A percentile compares a stretch with the other conserved stretches of the same genome.
phyloP scores from a whole-genome alignment of 2,888 invertebrate species.

The Drosophila cyrtoloma region DNA sequence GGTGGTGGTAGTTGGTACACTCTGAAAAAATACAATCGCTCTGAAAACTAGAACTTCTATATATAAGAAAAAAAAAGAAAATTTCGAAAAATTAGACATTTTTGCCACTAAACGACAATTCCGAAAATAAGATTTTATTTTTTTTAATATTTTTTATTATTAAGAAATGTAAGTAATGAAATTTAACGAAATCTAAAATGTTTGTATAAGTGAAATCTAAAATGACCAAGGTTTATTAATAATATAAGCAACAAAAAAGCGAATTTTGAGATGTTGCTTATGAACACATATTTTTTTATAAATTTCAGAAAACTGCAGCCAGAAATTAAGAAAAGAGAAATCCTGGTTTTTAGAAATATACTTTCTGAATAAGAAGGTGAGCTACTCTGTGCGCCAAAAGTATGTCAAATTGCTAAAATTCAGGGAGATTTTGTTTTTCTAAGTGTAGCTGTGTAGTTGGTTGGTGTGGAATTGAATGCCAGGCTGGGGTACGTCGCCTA shows the following conservation, averaged over 20 bases:
- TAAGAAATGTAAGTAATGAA: background rate
- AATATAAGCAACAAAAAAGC: background rate
- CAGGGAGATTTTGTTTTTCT: background rate
- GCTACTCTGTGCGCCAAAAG: background rate
- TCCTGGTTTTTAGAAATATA: background rate
- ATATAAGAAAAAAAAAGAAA: background rate
- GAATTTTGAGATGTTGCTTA: background rate
- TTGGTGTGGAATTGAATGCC: constrained; percentile 26
- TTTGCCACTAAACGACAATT: no score
- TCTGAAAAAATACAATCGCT: background rate
- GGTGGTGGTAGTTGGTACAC: background rate
- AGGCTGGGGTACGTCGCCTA: constrained; percentile 4
- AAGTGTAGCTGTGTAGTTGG: background rate
- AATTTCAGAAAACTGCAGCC: background rate
- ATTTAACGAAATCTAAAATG: background rate
- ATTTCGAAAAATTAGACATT: background rate
- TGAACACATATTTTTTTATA: background rate
- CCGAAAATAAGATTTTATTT: no score
- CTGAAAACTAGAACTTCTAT: accelerated
- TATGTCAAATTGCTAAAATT: background rate
- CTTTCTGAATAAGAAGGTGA: background rate
- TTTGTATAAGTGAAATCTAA: background rate
- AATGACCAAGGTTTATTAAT: background rate
- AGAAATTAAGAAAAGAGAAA: background rate
- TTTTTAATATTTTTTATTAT: background rate